Percentiles rank a stretch among this genome's conserved stretches.
Conservation (phyloP, 35 echinoderm and acorn worm genomes). For the Apostichopus japonicus region DNA sequence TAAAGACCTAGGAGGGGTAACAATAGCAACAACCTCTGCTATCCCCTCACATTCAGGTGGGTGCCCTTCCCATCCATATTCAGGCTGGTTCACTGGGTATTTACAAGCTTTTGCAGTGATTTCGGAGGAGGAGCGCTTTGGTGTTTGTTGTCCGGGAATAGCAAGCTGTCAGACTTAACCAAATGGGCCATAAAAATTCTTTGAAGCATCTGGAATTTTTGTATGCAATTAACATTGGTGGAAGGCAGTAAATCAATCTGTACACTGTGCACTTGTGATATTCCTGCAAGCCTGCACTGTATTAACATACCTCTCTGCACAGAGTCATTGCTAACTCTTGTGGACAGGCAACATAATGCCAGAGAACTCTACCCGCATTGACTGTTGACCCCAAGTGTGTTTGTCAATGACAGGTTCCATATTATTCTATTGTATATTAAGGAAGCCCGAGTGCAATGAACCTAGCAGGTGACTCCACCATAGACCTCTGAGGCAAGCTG, state of each 20-base stretch:
- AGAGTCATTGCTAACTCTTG: neutral
- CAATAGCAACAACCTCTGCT: no score
- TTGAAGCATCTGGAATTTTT: neutral
- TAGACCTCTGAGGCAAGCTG: neutral
- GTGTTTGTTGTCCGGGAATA: neutral
- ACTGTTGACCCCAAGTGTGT: slow-evolving; percentile 2
- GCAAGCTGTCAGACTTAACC: neutral
- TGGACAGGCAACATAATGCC: neutral
- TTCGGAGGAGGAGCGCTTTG: no score
- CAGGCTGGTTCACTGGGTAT: no score
- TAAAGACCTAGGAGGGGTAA: no score
- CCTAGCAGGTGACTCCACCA: slow-evolving; percentile 1
- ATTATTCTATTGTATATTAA: no score
- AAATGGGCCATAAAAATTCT: neutral
- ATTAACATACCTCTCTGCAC: neutral
- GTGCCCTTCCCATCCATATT: no score
- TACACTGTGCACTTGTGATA: neutral
- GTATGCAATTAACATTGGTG: neutral
- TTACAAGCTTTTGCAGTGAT: no score
- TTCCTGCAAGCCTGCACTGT: neutral
- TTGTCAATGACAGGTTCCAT: neutral
- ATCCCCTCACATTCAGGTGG: no score
- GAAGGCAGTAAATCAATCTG: neutral
- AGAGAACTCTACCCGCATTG: neutral
- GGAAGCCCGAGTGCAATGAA: slow-evolving; percentile 19